Base-by-base conservation (phyloP, 2,797 vertebrate species). In the Coluber constrictor region DNA sequence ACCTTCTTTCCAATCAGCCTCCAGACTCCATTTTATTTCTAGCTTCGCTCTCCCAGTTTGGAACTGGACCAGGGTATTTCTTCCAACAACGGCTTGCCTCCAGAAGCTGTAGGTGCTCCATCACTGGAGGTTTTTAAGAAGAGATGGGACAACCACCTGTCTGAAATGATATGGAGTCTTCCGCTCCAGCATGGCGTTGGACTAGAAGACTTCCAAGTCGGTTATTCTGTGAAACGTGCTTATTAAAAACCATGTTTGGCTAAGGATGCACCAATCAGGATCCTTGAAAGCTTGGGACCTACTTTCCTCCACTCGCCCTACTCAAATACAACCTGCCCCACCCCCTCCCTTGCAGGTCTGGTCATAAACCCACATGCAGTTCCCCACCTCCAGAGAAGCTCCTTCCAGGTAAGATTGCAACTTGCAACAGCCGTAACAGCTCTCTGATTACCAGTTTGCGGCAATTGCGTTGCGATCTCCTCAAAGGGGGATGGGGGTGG, bases 221-320 rank as follows among this genome's bases (percentile, higher is more conserved):
- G 16, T 18, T 37, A 74, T 32, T 70, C 66, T 32, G 15, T 70
- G 29, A 18, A 74, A 16, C n/a, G 3, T 47, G 59, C 13, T 20
- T 43, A n/a, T 12, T 90, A 63, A 51, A 66, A n/a, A 66, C 15
- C 12, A 63, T 20, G 43, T 29, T 66, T 51, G 37, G 7, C 60
- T 51, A 47, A n/a, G 88, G 27, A 32, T 66, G 61, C 88, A 1
- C 60, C 18, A 13, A 23, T 47, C 9, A 27, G 43, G 0, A 12
- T 20, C 63, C 89, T 55, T 74, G 47, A 12, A n/a, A 9, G 63
- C 37, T 37, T 56, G n/a, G 63, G 54, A 29, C 8, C 16, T 23
- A 20, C 32, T 4, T 9, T 23, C 32, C 18, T 3, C 3, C 8
- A 4, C 8, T 2, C 0, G 0, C 37, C 37, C 74, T 43, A 9